Evolutionary conservation across 1,140 invertebrate genomes (phyloP).

Genomic region (Varroa destructor): DNA sequence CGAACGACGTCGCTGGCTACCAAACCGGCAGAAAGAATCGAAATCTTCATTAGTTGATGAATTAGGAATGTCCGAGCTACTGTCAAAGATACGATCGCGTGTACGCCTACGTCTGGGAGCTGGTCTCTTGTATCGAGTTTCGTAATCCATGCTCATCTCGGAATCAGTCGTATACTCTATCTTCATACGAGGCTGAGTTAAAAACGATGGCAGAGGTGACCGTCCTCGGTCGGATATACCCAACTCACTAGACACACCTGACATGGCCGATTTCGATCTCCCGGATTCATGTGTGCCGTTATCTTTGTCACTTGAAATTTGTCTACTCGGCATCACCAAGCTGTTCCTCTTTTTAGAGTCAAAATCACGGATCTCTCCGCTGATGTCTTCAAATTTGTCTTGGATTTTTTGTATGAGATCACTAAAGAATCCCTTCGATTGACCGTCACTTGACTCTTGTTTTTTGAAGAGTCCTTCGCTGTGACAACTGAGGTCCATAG

Average conservation of each 20-base stretch:
- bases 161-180: constrained; percentile 9
- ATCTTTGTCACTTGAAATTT: constrained; percentile 4
- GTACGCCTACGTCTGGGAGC: constrained; percentile 2
- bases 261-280: constrained; percentile 8
- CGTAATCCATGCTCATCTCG: constrained; percentile 14
- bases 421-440: constrained; percentile 4
- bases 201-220: not conserved
- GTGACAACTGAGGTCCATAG: not conserved
- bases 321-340: not conserved
- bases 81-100: constrained; percentile 21
- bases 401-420: constrained; percentile 16
- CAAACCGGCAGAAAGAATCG: not conserved
- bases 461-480: not conserved
- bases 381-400: constrained; percentile 18
- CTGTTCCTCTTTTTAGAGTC: not conserved
- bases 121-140: constrained; percentile 3
- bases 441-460: not conserved
- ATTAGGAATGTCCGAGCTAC: constrained; percentile 13
- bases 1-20: not conserved
- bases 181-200: not conserved
- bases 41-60: constrained; percentile 24
- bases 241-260: not conserved
- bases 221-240: constrained; percentile 7
- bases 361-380: not conserved
- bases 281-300: not conserved